phyloP scores from a whole-genome alignment of 1,140 invertebrate species.

The Leptinotarsa undecemlineata region DNA sequence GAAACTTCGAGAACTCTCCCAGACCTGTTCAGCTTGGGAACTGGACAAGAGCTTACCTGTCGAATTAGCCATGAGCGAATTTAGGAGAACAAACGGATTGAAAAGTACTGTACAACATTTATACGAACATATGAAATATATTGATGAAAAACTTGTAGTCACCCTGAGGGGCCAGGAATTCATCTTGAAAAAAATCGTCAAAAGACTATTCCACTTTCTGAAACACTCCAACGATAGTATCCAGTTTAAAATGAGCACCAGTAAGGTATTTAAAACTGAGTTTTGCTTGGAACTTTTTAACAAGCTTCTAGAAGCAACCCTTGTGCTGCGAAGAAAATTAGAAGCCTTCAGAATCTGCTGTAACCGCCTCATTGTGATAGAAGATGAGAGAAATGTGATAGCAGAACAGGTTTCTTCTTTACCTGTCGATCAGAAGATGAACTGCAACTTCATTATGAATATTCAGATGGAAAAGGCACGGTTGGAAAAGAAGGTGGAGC shows the following conservation, averaged over 20 bases:
- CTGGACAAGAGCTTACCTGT: slow-evolving; percentile 41
- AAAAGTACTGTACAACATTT: slow-evolving; percentile 41
- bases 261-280: background rate
- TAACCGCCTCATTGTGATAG: slow-evolving; percentile 40
- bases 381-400: slow-evolving; percentile 45
- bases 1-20: slow-evolving; percentile 38
- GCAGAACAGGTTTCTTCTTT: slow-evolving; percentile 44
- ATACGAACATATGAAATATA: slow-evolving; percentile 41
- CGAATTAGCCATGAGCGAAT: slow-evolving; percentile 42
- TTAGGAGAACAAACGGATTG: slow-evolving; percentile 39
- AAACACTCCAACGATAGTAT: slow-evolving; percentile 17
- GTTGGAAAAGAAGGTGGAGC: slow-evolving; percentile 38
- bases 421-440: slow-evolving; percentile 37
- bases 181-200: slow-evolving; percentile 39
- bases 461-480: slow-evolving; percentile 42
- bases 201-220: slow-evolving; percentile 31
- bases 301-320: slow-evolving; percentile 34
- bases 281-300: slow-evolving; percentile 36
- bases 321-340: slow-evolving; percentile 35
- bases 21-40: slow-evolving; percentile 38
- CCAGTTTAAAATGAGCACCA: background rate
- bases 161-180: slow-evolving; percentile 37
- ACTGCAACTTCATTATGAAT: slow-evolving; percentile 40
- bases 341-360: slow-evolving; percentile 41
- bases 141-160: slow-evolving; percentile 36